Evolutionary conservation across 2,113 vertebrate species (phyloP).

Genomic region (Periophthalmus modestus): DNA sequence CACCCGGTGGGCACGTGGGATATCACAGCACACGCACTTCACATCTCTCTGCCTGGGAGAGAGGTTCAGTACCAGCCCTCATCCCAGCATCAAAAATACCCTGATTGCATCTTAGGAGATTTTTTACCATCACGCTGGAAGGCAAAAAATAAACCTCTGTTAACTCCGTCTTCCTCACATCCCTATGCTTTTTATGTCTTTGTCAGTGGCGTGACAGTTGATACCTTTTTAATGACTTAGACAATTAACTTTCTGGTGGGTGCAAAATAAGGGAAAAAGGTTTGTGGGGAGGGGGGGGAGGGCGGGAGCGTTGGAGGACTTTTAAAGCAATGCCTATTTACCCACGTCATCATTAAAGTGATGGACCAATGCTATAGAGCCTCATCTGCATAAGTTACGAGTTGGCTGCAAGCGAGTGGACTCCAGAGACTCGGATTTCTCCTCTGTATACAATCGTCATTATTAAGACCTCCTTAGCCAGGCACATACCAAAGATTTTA

Average conservation of each 20-base stretch:
- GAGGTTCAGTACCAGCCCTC: constrained; percentile 57
- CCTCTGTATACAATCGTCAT: constrained; percentile 68
- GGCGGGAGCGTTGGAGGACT: constrained; percentile 17
- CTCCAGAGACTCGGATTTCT: constrained; percentile 65
- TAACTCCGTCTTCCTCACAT: constrained; percentile 54
- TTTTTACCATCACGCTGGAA: constrained; percentile 65
- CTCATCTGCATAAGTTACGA: constrained; percentile 77
- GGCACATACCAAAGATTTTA: constrained; percentile 67
- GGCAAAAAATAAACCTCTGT: constrained; percentile 63
- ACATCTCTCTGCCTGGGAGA: constrained; percentile 50
- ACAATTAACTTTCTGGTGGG: constrained; percentile 72
- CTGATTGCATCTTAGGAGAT: constrained; percentile 69
- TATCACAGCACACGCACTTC: constrained; percentile 28
- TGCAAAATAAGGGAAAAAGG: constrained; percentile 58
- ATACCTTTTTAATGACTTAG: constrained; percentile 72
- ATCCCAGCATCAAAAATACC: constrained; percentile 66
- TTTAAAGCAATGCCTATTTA: constrained; percentile 67
- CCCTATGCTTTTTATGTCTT: constrained; percentile 59
- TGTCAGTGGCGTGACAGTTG: constrained; percentile 69
- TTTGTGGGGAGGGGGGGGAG: constrained; percentile 32
- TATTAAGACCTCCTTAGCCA: constrained; percentile 72
- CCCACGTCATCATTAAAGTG: constrained; percentile 77
- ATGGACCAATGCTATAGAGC: constrained; percentile 52
- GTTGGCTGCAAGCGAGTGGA: constrained; percentile 55
- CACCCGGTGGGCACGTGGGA: constrained; percentile 72